Evolutionary conservation across 2,113 vertebrate genomes (phyloP), one percentile per base, ranked within the genome.

Genomic region (Carlito syrichta): DNA sequence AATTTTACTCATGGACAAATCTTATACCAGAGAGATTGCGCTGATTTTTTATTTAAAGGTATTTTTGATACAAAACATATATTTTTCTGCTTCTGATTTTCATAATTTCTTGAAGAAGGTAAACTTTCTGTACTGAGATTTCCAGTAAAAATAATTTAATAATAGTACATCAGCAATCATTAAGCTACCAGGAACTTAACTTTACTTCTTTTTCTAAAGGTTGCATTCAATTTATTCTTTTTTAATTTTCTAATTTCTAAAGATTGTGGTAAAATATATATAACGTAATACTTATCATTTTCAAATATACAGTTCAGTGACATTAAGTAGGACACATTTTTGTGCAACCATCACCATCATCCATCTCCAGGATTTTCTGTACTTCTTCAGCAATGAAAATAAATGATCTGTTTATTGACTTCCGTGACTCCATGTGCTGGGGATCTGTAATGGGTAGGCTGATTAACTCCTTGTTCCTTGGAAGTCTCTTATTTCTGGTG

Each of bases 71-170:
- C 25, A 86, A 89, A 10, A 38, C 32, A 63, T 71, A 13, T 76
- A 32, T 77, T 92, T 96, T 96, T 40, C n/a, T 94, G 66, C 16
- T 90, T 96, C 88, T 48, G 30, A 71, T 56, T 89, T 92, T 95
- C 11, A 81, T 40, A 84, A 71, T 82, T 48, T 9, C 60, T 89
- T 14, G 9, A 76, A 77, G 45, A 6, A 78, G 40, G 25, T 87
- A 48, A 60, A 2, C 23, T 63, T 89, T 73, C 60, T 82, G n/a
- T 83, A 76, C 22, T 81, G 35, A 96, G 58, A 86, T 60, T 87
- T 16, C 40, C 12, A 78, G 73, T 81, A 86, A 82, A 86, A 73
- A 62, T 82, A 91, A 82, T 90, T 40, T 40, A 94, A 69, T 90
- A 84, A 85, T 25, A 40, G 73, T 48, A 77, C 66, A n/a, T 45